A percentile compares a stretch with the other conserved stretches of the same genome.
phyloP scores from a whole-genome alignment of 2,888 invertebrate species.

The Phlogophora meticulosa region DNA sequence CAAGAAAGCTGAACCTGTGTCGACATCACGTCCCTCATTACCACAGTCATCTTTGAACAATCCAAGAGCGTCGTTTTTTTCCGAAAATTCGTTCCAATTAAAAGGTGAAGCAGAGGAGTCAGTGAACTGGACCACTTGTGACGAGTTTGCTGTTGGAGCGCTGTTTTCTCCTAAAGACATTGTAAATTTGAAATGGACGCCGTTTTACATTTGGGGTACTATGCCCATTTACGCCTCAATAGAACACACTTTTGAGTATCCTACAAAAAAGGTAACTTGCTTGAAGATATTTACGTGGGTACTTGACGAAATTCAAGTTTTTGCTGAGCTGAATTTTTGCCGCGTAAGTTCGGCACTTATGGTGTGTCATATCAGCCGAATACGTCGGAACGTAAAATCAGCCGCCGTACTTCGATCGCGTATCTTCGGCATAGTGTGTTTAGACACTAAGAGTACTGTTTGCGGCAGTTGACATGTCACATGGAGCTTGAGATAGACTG shows the following conservation, averaged over 20 bases:
- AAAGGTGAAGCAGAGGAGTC: not conserved
- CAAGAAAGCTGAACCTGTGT: rapidly evolving
- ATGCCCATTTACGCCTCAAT: conserved; percentile 32
- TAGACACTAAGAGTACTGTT: too few relatives aligned
- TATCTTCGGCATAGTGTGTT: too few relatives aligned
- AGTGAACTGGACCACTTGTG: conserved; percentile 78
- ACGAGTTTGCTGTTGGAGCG: conserved; percentile 74
- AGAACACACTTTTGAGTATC: conserved; percentile 75
- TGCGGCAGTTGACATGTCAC: too few relatives aligned
- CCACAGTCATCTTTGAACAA: rapidly evolving
- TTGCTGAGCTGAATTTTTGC: too few relatives aligned
- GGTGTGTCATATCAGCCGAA: too few relatives aligned
- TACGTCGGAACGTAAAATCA: too few relatives aligned
- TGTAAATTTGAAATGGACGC: conserved; percentile 78
- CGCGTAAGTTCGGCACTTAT: too few relatives aligned
- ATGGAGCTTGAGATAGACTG: too few relatives aligned
- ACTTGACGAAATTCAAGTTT: not conserved
- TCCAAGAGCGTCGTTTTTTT: not conserved
- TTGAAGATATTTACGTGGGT: not conserved
- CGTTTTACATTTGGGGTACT: conserved; percentile 81
- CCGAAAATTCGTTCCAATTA: conserved; percentile 4
- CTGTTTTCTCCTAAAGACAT: conserved; percentile 79
- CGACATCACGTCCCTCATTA: too few relatives aligned
- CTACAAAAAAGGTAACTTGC: conserved; percentile 74
- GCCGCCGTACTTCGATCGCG: too few relatives aligned